These are phyloP conservation scores for Parazoanthus atlanticus DNA, from an alignment of 92 coral and sea anemone genomes.

Conservation along the genomic window DNA sequence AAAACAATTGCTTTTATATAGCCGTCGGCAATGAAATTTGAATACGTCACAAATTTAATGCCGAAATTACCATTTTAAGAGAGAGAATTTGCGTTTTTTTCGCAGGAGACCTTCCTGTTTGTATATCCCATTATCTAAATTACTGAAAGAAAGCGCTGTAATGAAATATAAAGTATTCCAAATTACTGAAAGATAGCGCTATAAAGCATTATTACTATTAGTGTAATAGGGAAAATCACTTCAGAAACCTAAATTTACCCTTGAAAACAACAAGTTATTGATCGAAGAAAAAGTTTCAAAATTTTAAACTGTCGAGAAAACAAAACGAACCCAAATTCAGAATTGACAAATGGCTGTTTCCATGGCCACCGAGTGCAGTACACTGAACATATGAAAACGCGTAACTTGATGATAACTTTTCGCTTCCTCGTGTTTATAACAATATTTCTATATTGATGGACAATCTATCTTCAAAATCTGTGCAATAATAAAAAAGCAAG, in stretches of 20 bases:
- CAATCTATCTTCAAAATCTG: not conserved
- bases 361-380: not conserved
- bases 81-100: not conserved
- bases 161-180: no score
- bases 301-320: no score
- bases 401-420: not conserved
- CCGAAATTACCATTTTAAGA: not conserved
- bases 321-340: not conserved
- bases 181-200: not conserved
- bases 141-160: not conserved
- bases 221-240: not conserved
- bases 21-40: conserved; percentile 7
- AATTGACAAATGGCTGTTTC: not conserved
- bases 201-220: not conserved
- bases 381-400: not conserved
- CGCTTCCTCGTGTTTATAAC: not conserved
- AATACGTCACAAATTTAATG: not conserved
- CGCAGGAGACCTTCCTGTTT: not conserved
- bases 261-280: not conserved
- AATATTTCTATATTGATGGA: not conserved
- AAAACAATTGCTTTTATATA: not conserved
- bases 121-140: not conserved
- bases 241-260: not conserved
- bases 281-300: not conserved
- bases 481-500: not conserved